Conservation (phyloP, 2,888 invertebrate species). For the Choreutis nemorana region DNA sequence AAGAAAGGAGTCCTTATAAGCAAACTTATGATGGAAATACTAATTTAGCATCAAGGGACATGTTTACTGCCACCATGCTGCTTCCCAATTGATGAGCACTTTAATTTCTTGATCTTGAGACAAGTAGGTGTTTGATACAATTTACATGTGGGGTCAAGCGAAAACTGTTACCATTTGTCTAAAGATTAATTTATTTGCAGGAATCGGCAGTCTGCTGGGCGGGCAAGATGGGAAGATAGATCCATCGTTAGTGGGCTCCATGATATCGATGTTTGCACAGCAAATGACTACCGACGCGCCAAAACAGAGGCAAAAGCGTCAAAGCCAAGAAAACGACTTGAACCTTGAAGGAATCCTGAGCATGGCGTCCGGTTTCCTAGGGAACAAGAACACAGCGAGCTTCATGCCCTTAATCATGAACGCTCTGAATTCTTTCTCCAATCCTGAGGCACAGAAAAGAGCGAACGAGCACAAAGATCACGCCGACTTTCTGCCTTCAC, state of each 20-base stretch:
- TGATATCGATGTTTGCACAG: conserved; percentile 55
- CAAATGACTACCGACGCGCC: conserved; percentile 34
- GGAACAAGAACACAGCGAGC: conserved; percentile 43
- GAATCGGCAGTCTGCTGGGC: conserved; percentile 63
- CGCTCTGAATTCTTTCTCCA: conserved; percentile 67
- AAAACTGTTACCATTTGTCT: too few relatives aligned
- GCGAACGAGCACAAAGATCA: conserved; percentile 74
- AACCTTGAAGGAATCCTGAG: conserved; percentile 62
- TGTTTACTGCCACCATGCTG: conserved; percentile 7
- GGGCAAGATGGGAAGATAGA: conserved; percentile 65
- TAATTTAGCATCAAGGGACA: conserved; percentile 2
- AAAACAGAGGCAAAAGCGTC: conserved; percentile 29
- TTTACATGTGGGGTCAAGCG: too few relatives aligned
- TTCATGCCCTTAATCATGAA: conserved; percentile 75
- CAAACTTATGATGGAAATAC: neutral
- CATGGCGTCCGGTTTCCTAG: conserved; percentile 64
- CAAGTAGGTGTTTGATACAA: too few relatives aligned
- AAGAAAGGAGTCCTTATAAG: conserved; percentile 3
- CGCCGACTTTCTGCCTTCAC: conserved; percentile 75
- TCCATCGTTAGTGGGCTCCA: conserved; percentile 59
- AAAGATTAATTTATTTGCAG: conserved; percentile 23
- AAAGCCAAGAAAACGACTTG: conserved; percentile 36
- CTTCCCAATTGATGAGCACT: conserved; percentile 10
- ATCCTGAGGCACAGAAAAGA: conserved; percentile 67
- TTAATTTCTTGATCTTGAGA: too few relatives aligned